Evolutionary conservation across 2,888 invertebrate species (phyloP), one percentile per base, ranked within the genome.

Genomic region (Hemistola chrysoprasaria): DNA sequence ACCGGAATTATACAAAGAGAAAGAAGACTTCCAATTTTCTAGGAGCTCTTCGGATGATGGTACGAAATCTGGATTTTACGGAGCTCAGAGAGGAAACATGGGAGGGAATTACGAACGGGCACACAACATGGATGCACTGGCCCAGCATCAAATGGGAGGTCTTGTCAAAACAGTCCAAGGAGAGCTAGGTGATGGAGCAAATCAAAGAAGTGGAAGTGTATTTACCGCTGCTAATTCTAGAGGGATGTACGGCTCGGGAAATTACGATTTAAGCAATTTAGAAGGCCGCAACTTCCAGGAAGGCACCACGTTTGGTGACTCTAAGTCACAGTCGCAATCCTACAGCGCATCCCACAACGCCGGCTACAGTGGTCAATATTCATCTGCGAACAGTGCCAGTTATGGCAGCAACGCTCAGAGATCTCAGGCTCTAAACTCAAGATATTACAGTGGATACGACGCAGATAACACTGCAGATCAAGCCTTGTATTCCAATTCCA

Each of bases 61-160:
- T 7, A 55, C 55, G 7, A 88, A 87, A 56, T 64, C 85, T 7
- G 90, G 90, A 7, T 89, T 46, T 51, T 90, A 90, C 45, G 87
- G 79, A 8, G 82, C 90, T 6, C 89, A 89, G 47, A 71, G 87
- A 54, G 90, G 90, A n/a, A 90, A 90, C 46, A 81, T 87, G 86
- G 89, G 89, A 8, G 89, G 89, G 1, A 90, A 90, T 53, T 90
- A 73, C 52, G 90, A 90, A 66, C 71, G 69, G 20, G 80, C 90
- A 3, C 89, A 89, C 49, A 90, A 90, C 49, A 90, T 90, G 90
- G 90, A 90, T 50, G 43, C 54, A 0, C 52, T 84, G 25, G 90
- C 90, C 7, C 88, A 89, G 48, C 67, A 81, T 40, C 90, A 90
- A 62, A 82, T 90, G 85, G 78, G 87, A 34, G 79, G 80, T 6